Evolutionary conservation across 1,140 invertebrate species (phyloP).

Genomic region (Arctopsyche grandis): DNA sequence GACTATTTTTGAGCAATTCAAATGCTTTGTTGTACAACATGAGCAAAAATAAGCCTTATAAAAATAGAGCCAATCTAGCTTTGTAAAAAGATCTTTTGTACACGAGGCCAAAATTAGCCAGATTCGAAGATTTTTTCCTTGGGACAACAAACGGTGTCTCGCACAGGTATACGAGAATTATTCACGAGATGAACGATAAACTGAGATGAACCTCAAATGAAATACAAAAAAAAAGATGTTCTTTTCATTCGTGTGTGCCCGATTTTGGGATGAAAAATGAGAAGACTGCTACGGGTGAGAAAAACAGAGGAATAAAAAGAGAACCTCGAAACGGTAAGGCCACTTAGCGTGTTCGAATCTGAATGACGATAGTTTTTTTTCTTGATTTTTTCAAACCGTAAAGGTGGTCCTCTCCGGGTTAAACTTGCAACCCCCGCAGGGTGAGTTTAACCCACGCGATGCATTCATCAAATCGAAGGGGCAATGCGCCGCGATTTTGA

Average conservation of each 20-base stretch:
- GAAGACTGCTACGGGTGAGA: neutral
- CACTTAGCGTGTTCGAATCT: constrained; percentile 35
- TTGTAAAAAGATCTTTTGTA: no score
- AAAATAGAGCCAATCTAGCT: no score
- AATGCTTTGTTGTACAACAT: no score
- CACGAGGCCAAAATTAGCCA: neutral
- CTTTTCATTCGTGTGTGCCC: constrained; percentile 23
- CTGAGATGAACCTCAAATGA: neutral
- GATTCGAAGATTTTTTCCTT: neutral
- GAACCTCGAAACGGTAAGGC: constrained; percentile 32
- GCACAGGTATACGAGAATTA: constrained; percentile 10
- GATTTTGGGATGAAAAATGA: constrained; percentile 35
- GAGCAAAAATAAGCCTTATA: no score
- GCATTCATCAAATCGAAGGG: constrained; percentile 47
- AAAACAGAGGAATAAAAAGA: constrained; percentile 21
- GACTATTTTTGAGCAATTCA: no score
- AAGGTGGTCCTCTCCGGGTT: neutral
- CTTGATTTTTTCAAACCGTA: neutral
- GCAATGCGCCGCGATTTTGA: constrained; percentile 32
- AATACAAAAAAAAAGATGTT: constrained; percentile 27
- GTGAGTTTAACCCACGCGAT: constrained; percentile 22
- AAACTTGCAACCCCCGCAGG: constrained; percentile 19
- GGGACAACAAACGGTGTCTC: constrained; percentile 15
- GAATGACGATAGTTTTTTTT: constrained; percentile 17
- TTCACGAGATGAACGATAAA: constrained; percentile 7